phyloP scores from a whole-genome alignment of 2,797 vertebrate genomes.

The Paramormyrops hopkinsi region DNA sequence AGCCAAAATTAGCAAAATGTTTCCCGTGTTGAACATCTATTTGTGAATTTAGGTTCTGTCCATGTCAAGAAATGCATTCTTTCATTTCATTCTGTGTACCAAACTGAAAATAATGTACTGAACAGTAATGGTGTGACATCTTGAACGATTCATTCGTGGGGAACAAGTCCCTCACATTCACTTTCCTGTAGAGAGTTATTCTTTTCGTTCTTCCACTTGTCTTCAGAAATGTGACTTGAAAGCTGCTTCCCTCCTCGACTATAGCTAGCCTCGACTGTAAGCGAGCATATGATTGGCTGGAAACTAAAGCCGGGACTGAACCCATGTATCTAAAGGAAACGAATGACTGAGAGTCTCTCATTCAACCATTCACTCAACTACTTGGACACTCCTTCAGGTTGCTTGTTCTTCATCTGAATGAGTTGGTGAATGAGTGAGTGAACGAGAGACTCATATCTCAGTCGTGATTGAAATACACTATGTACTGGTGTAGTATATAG shows the following conservation, averaged over 20 bases:
- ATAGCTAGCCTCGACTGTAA: not conserved
- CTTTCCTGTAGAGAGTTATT: not conserved
- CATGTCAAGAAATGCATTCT: not conserved
- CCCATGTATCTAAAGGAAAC: not conserved
- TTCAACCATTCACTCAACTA: not conserved
- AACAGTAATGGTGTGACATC: not conserved
- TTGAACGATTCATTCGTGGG: not conserved
- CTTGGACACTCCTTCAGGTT: too few relatives aligned
- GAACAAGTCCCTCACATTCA: not conserved
- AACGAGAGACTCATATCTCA: not conserved
- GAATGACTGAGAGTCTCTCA: not conserved
- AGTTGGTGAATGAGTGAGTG: not conserved
- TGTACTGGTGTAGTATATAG: not conserved
- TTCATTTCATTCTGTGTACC: not conserved
- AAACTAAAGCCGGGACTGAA: not conserved
- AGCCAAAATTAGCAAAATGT: not conserved
- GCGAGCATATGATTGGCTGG: not conserved
- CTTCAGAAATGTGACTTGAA: not conserved
- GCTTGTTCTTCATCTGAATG: not conserved
- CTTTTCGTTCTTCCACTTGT: not conserved
- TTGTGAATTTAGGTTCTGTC: not conserved
- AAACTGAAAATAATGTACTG: not conserved
- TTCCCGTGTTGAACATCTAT: not conserved
- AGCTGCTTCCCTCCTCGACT: not conserved
- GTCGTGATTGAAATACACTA: not conserved